These are phyloP conservation scores for Triplophysa yarkandensis DNA, from an alignment of 2,797 vertebrate genomes.

Conservation along the genomic window DNA sequence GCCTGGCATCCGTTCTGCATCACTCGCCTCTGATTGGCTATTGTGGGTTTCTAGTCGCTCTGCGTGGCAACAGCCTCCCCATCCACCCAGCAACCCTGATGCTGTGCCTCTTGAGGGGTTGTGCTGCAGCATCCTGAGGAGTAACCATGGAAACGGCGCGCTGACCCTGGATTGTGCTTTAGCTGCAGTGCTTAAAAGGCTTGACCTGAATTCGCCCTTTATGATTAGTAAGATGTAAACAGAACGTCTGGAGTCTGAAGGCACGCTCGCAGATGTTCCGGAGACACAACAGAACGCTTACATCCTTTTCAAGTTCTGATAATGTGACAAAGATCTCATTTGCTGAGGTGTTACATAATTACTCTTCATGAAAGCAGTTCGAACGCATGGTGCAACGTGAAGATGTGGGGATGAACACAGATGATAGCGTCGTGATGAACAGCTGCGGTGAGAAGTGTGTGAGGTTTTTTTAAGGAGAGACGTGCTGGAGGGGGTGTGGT, in stretches of 20 bases:
- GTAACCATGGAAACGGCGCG: conserved; percentile 74
- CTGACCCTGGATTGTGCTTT: conserved; percentile 69
- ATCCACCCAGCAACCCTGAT: conserved; percentile 77
- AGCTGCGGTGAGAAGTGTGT: not conserved
- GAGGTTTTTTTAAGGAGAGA: conserved; percentile 1
- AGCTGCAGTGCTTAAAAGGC: conserved; percentile 65
- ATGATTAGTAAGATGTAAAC: conserved; percentile 57
- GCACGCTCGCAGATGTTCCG: not conserved
- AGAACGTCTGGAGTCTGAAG: conserved; percentile 42
- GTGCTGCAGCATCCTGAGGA: conserved; percentile 74
- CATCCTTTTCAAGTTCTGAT: too few species aligned
- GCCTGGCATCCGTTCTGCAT: conserved; percentile 68
- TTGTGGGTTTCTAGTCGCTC: conserved; percentile 58
- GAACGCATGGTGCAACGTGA: not conserved
- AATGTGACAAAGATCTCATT: not conserved
- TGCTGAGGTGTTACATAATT: not conserved
- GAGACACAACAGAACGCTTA: not conserved
- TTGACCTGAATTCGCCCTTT: conserved; percentile 77
- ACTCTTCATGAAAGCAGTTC: not conserved
- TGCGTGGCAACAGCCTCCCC: conserved; percentile 74
- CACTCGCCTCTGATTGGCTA: conserved; percentile 69
- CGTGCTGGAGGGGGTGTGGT: conserved; percentile 1
- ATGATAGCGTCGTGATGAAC: conserved; percentile 5
- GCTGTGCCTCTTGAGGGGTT: conserved; percentile 71
- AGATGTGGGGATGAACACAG: not conserved